These are phyloP conservation scores for Gorsachius magnificus DNA, from an alignment of 2,797 vertebrate genomes.

Conservation along the genomic window DNA sequence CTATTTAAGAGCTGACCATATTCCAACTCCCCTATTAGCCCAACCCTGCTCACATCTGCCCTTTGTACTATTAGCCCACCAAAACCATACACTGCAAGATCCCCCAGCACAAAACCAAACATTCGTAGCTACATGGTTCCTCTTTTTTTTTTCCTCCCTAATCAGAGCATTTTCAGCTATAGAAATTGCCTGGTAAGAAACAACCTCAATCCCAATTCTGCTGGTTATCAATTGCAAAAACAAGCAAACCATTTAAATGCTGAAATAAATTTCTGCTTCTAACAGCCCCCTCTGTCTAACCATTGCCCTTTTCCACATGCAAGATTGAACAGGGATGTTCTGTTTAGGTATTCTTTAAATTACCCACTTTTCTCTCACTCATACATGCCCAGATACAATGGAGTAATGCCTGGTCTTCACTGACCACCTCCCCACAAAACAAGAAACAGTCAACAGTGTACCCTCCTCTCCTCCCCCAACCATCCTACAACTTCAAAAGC, in stretches of 20 bases:
- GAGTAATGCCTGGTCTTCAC: neutral
- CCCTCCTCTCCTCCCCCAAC: neutral
- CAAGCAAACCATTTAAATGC: neutral
- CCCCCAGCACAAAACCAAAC: neutral
- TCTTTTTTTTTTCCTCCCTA: neutral
- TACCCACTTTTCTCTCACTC: neutral
- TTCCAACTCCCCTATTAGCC: neutral
- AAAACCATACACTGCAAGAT: neutral
- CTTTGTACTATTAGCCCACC: neutral
- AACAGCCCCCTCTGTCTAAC: neutral
- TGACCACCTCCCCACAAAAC: neutral
- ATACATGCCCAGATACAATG: neutral
- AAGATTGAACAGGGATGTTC: neutral
- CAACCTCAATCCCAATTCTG: neutral
- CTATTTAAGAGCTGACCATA: neutral
- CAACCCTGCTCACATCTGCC: neutral
- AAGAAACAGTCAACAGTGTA: neutral
- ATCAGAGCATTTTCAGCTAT: neutral
- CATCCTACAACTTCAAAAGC: fast-evolving
- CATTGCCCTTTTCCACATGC: neutral
- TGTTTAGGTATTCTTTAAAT: neutral
- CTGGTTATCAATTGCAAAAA: neutral
- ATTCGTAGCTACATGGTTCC: neutral
- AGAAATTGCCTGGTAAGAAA: neutral
- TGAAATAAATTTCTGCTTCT: neutral